Evolutionary conservation across 2,113 vertebrate genomes (phyloP).

Genomic region (Misgurnus mizolepis): DNA sequence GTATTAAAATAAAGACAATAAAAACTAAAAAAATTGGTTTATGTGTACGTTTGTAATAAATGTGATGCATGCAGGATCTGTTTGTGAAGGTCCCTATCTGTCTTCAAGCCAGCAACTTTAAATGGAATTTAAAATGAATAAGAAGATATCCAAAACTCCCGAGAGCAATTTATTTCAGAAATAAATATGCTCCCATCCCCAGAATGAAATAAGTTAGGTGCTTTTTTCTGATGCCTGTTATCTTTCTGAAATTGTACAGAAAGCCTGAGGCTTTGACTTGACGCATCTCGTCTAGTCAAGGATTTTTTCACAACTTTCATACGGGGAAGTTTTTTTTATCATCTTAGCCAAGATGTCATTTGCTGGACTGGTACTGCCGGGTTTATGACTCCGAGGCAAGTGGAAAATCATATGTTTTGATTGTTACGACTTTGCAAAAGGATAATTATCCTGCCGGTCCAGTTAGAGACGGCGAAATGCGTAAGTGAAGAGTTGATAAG

Average conservation of each 20-base stretch:
- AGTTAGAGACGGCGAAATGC: conserved; percentile 32
- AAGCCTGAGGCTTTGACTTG: conserved; percentile 8
- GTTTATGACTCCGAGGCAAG: conserved; percentile 13
- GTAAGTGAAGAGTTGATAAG: neutral
- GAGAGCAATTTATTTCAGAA: conserved; percentile 10
- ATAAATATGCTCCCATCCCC: neutral
- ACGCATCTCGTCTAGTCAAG: neutral
- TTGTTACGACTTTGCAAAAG: conserved; percentile 15
- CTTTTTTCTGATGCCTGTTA: conserved; percentile 3
- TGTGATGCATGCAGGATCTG: neutral
- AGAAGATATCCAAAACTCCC: neutral
- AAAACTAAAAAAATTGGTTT: conserved; percentile 16
- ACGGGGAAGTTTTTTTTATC: conserved; percentile 21
- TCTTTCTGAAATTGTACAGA: conserved; percentile 4
- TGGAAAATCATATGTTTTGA: conserved; percentile 32
- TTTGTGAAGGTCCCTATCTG: neutral
- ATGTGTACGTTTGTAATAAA: neutral
- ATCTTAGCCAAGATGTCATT: conserved; percentile 24
- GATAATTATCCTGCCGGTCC: conserved; percentile 23
- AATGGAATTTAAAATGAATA: conserved; percentile 8
- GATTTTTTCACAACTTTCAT: neutral
- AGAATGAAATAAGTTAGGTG: neutral
- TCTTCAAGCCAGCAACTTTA: neutral
- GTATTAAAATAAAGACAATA: conserved; percentile 34
- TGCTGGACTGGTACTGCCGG: conserved; percentile 15